A percentile compares a stretch with the other conserved stretches of the same genome.
Conservation (phyloP, 2,888 invertebrate species). For the Polymixis flavicincta region DNA sequence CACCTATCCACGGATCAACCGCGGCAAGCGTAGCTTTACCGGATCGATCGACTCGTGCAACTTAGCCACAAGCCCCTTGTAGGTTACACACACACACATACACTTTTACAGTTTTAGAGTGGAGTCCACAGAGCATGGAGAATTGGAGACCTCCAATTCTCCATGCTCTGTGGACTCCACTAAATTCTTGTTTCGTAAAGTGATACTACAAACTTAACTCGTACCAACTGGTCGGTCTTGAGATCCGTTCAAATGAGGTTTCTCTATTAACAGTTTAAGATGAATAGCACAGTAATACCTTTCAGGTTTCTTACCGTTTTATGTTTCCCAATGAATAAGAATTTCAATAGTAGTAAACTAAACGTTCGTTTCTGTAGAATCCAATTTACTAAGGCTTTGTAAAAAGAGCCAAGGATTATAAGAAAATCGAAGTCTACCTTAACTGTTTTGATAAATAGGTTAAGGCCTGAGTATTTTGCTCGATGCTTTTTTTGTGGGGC, state of each 20-base stretch:
- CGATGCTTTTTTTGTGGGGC: not conserved
- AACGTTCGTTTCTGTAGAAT: slow-evolving; percentile 37
- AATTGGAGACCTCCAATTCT: too few species aligned
- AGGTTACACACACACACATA: too few species aligned
- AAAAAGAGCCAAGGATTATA: slow-evolving; percentile 22
- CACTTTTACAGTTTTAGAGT: too few species aligned
- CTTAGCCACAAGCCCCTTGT: too few species aligned
- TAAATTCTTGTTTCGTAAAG: slow-evolving; percentile 41
- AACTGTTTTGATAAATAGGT: slow-evolving; percentile 13
- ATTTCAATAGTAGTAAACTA: slow-evolving; percentile 40
- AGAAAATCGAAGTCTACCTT: slow-evolving; percentile 11
- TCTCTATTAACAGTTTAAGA: slow-evolving; percentile 46
- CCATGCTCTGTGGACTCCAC: not conserved
- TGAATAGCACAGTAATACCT: slow-evolving; percentile 41
- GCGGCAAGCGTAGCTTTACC: too few species aligned
- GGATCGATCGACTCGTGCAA: too few species aligned
- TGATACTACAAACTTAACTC: slow-evolving; percentile 48
- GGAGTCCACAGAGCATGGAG: too few species aligned
- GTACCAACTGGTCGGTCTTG: slow-evolving; percentile 21
- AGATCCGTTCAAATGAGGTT: slow-evolving; percentile 44
- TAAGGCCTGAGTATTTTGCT: not conserved
- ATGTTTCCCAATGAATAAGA: slow-evolving; percentile 45
- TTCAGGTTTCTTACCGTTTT: slow-evolving; percentile 37
- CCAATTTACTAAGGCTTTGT: slow-evolving; percentile 49
- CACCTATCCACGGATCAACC: too few species aligned